Base-by-base conservation (phyloP, 2,113 vertebrate genomes). In the Aleadryas rufinucha region DNA sequence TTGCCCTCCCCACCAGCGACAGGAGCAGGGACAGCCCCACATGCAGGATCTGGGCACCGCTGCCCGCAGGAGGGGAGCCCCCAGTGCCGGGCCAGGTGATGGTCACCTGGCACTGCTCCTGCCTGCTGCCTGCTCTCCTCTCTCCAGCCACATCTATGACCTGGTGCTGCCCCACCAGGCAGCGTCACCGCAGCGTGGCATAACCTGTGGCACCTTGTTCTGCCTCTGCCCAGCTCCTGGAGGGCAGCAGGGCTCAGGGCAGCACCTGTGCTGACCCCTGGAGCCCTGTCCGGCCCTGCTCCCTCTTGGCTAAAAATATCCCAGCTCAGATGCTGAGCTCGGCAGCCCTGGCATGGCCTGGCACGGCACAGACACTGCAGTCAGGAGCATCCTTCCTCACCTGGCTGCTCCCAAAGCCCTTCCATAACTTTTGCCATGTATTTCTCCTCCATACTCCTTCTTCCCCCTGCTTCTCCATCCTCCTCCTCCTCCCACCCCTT, bases 241-340 rank as follows among this genome's bases (percentile, higher is more conserved):
- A 65, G 50, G 82, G 64, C 59, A 81, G 54, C 30, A 47, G 82
- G n/a, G 42, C 22, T 10, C 1, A 3, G 28, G 74, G 35, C 33
- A 88, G 83, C 20, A 71, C 79, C 52, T 24, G 1, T n/a, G 50
- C 68, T 4, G 8, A 20, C 21, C 50, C 16, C 52, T 5, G 9
- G 23, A 84, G 53, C 10, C 39, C 37, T 1, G 0, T 5, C 20
- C 0, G 0, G 28, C 54, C 54, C 78, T 7, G 16, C 53, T 85
- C 83, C 82, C 66, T 92, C 77, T 95, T 60, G 84, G 91, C 92
- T 97, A 96, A 96, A 98, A 97, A 97, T 96, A 98, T 86, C 68
- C 74, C 0, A 2, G 23, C 66, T 91, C 94, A 76, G 78, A 82
- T 0, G 1, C 78, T 68, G 74, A 66, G 74, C 39, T 95, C 70